A percentile compares a stretch with the other conserved stretches of the same genome.
Evolutionary conservation across 1,140 invertebrate genomes (phyloP).

Genomic region (Orius laevigatus): DNA sequence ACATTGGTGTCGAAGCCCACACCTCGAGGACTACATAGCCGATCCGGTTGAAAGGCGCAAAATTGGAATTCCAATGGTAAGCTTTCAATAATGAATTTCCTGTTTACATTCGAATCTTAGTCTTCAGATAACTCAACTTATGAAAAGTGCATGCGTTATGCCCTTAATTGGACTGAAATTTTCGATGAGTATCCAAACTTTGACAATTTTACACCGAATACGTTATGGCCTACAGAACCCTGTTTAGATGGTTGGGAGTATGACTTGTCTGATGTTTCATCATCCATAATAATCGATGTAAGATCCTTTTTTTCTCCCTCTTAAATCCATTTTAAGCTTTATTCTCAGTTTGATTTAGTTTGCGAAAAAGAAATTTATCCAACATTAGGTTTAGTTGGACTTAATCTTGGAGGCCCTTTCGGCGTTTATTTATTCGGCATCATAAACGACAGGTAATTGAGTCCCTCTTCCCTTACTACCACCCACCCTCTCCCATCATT

Average conservation of each 20-base stretch:
- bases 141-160: conserved; percentile 46
- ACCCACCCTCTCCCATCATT: neutral
- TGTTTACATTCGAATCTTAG: neutral
- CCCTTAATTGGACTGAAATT: conserved; percentile 49
- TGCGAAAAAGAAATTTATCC: conserved; percentile 71
- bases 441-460: conserved; percentile 53
- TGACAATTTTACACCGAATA: conserved; percentile 28
- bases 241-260: conserved; percentile 71
- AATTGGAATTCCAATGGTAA: conserved; percentile 40
- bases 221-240: conserved; percentile 41
- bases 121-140: conserved; percentile 24
- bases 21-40: conserved; percentile 27
- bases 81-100: conserved; percentile 11
- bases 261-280: conserved; percentile 43
- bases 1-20: conserved; percentile 62
- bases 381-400: conserved; percentile 60
- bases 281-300: conserved; percentile 71
- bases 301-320: conserved; percentile 21
- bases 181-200: conserved; percentile 22
- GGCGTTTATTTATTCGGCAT: conserved; percentile 72
- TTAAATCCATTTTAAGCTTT: conserved; percentile 9
- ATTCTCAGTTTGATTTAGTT: conserved; percentile 65
- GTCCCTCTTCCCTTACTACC: neutral
- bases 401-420: conserved; percentile 68
- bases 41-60: conserved; percentile 38